Evolutionary conservation across 2,888 invertebrate genomes (phyloP), one percentile per base, ranked within the genome.

Genomic region (Plebejus argus): DNA sequence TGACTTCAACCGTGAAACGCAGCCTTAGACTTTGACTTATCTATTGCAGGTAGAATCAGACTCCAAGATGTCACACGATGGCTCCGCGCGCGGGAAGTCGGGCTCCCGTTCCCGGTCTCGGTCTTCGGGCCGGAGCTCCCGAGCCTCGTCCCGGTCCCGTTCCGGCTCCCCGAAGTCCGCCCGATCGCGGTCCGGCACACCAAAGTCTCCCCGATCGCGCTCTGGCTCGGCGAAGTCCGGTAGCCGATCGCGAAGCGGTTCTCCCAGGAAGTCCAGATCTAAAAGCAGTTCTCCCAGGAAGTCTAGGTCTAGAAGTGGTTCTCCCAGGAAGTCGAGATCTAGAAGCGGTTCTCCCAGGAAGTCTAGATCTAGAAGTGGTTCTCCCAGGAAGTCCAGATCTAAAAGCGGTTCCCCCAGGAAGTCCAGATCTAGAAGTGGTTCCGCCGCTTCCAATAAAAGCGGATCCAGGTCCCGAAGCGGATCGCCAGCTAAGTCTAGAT

Each of bases 21-120:
- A 28, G 28, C 28, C 28, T 28, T 28, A 28, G 28, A 28, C 28
- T 28, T 28, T 28, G 28, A 28, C 28, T 28, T 28, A 28, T 20
- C 61, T 12, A 66, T 70, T 70, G 6, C 84, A 91, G 91, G 89
- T 83, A 78, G 91, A 86, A 49, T 91, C 91, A 0, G 86, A 85
- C 4, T 85, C 90, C 2, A 90, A 87, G 82, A 90, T 90, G 90
- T 91, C 92, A 0, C 87, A 85, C 75, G 89, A 88, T 28, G 89
- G 91, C 2, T 90, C 91, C 0, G 81, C 81, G 2, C 84, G 83
- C n/a, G 83, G 83, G 2, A 81, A 80, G 66, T 85, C 85, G 0
- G 82, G 82, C 8, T 86, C 86, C 7, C 79, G 82, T 56, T 85
- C 87, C 6, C 81, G 85, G 1, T 90, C 91, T 8, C 85, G 85